Conservation (phyloP, 2,888 invertebrate genomes). For the Amphipyra tragopoginis region DNA sequence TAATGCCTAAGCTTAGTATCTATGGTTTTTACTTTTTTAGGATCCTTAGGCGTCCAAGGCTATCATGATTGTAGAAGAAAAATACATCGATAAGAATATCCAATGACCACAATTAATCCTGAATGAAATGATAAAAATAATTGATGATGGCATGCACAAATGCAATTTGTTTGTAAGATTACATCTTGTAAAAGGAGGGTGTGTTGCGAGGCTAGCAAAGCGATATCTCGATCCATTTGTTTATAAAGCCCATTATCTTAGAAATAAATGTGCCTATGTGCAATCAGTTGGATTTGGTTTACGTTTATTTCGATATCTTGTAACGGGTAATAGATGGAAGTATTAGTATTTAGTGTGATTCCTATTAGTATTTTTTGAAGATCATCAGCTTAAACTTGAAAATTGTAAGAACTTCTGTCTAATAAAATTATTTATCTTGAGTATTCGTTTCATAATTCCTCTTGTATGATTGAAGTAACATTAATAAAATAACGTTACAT, state of each 20-base stretch:
- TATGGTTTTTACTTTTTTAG: slow-evolving; percentile 11
- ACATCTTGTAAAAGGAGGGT: slow-evolving; percentile 65
- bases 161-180: slow-evolving; percentile 74
- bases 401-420: background rate
- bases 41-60: background rate
- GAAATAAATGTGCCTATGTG: slow-evolving; percentile 60
- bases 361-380: background rate
- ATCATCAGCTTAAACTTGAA: background rate
- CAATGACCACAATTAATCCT: slow-evolving; percentile 62
- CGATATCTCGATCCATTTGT: slow-evolving; percentile 73
- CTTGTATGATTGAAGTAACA: background rate
- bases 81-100: slow-evolving; percentile 48
- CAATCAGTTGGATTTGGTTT: slow-evolving; percentile 47
- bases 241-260: slow-evolving; percentile 58
- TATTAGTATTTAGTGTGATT: slow-evolving; percentile 1
- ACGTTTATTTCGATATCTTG: slow-evolving; percentile 43
- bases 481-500: background rate
- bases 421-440: no score
- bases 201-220: slow-evolving; percentile 46
- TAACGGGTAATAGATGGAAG: slow-evolving; percentile 18
- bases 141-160: slow-evolving; percentile 65
- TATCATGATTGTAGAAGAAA: slow-evolving; percentile 35
- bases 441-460: no score
- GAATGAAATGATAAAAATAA: slow-evolving; percentile 67
- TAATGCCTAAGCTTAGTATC: slow-evolving; percentile 3